Evolutionary conservation across 2,113 vertebrate genomes (phyloP).

Genomic region (Ammodytes marinus): DNA sequence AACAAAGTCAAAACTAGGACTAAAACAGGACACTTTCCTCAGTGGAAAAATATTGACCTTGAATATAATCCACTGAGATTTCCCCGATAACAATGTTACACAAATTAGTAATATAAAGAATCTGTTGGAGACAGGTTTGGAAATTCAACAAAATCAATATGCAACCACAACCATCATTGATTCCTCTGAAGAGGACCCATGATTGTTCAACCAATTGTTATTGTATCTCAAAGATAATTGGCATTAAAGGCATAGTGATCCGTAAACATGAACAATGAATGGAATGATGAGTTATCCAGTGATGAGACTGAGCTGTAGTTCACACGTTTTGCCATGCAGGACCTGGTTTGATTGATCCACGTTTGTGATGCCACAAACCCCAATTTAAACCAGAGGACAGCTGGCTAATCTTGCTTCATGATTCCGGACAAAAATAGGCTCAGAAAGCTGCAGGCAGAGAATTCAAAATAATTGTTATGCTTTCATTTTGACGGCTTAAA

Average conservation of each 20-base stretch:
- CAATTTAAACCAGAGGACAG: neutral
- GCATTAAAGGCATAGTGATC: neutral
- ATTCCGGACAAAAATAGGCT: neutral
- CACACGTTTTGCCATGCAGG: neutral
- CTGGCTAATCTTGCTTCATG: neutral
- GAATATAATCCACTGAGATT: neutral
- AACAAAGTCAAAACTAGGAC: too few relatives aligned
- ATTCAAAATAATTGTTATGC: neutral
- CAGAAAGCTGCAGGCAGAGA: neutral
- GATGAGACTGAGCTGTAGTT: neutral
- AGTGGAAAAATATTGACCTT: neutral
- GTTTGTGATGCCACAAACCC: neutral
- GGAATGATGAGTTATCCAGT: neutral
- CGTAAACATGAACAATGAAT: too few relatives aligned
- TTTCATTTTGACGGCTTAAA: slow-evolving; percentile 7
- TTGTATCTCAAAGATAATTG: neutral
- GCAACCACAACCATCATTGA: neutral
- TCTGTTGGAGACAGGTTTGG: neutral
- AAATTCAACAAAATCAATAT: neutral
- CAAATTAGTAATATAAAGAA: neutral
- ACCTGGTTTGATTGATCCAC: neutral
- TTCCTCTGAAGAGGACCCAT: neutral
- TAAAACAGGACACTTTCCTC: too few relatives aligned
- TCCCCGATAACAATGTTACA: neutral
- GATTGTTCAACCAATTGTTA: neutral